Evolutionary conservation across 2,113 vertebrate species (phyloP).

Genomic region (Poicephalus meyeri): DNA sequence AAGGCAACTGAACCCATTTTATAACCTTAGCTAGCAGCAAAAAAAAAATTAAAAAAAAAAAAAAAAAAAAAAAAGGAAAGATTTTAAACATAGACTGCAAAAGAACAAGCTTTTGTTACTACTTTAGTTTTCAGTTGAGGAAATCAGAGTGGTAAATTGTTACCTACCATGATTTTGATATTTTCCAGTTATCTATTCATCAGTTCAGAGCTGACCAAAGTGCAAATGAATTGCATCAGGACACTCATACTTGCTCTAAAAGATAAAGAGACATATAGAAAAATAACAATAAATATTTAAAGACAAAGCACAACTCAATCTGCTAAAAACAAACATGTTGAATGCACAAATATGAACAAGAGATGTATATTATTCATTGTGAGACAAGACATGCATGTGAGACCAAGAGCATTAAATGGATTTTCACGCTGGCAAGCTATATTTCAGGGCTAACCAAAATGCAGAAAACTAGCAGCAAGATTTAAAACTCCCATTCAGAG

Average conservation of each 20-base stretch:
- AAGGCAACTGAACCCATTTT: background rate
- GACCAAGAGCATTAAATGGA: background rate
- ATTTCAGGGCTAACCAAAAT: background rate
- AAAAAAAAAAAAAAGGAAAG: no score
- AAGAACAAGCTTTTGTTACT: background rate
- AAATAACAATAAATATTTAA: background rate
- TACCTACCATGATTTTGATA: background rate
- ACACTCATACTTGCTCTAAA: background rate
- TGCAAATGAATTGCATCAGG: background rate
- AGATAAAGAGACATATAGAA: background rate
- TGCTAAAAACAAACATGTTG: background rate
- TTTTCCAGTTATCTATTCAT: background rate
- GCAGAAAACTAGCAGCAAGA: background rate
- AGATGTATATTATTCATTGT: background rate
- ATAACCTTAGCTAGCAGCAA: background rate
- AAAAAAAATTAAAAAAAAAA: background rate
- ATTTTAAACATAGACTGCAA: background rate
- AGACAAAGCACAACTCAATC: background rate
- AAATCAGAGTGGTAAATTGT: background rate
- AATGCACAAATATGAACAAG: background rate
- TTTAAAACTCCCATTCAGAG: background rate
- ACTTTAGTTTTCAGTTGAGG: background rate
- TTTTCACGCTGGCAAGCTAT: background rate
- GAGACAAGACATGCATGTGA: background rate
- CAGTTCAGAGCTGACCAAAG: background rate